phyloP scores from a whole-genome alignment of 92 coral and sea anemone species.

The Pocillopora grandis region DNA sequence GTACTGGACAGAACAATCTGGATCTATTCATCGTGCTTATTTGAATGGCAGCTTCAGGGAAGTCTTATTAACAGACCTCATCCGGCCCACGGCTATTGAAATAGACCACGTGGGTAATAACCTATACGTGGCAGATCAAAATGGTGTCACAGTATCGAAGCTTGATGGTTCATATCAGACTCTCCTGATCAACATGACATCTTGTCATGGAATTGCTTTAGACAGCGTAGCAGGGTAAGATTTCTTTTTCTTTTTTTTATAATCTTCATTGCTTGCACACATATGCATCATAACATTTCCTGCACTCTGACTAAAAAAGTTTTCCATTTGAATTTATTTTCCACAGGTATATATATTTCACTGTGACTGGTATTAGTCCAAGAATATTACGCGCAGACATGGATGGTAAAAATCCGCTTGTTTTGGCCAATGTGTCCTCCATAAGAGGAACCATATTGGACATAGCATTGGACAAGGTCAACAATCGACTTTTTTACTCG shows the following conservation, averaged over 20 bases:
- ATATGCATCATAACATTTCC: neutral
- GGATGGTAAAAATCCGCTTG: constrained; percentile 48
- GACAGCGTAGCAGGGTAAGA: constrained; percentile 59
- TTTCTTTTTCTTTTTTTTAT: neutral
- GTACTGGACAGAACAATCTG: constrained; percentile 59
- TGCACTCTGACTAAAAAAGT: neutral
- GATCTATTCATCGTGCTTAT: constrained; percentile 43
- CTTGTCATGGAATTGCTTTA: constrained; percentile 63
- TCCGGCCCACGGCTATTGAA: constrained; percentile 64
- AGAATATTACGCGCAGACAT: constrained; percentile 54
- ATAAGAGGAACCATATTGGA: constrained; percentile 24
- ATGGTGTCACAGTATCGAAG: constrained; percentile 63
- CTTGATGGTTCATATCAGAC: constrained; percentile 57
- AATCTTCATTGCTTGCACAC: neutral
- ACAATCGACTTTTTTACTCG: constrained; percentile 18
- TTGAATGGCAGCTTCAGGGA: constrained; percentile 53
- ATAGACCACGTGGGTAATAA: constrained; percentile 74
- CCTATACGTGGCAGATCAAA: constrained; percentile 61
- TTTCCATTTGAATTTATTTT: neutral
- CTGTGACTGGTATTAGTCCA: constrained; percentile 43
- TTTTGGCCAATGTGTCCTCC: constrained; percentile 24
- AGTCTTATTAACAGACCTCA: constrained; percentile 55
- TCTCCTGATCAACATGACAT: constrained; percentile 31
- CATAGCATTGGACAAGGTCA: constrained; percentile 23
- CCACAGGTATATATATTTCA: constrained; percentile 52